Conservation (phyloP, 2,113 vertebrate genomes). For the Setophaga kirtlandii region DNA sequence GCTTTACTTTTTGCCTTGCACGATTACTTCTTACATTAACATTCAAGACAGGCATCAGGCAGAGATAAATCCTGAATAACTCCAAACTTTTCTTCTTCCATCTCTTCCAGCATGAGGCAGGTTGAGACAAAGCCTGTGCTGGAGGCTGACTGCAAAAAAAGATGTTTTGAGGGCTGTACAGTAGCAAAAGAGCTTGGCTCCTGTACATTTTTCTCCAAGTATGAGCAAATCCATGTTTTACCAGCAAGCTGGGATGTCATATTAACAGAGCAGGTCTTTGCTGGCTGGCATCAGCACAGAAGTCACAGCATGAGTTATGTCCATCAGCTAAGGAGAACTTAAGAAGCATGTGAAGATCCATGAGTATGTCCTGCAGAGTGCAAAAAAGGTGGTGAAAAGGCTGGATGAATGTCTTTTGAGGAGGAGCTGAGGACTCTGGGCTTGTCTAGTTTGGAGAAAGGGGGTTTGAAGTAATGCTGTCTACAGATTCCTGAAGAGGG, state of each 20-base stretch:
- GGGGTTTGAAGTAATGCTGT: not conserved
- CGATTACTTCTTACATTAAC: not conserved
- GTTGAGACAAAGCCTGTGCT: not conserved
- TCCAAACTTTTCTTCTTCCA: constrained; percentile 14
- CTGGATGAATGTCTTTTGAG: not conserved
- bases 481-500: not conserved
- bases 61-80: not conserved
- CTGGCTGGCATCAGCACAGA: not conserved
- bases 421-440: not conserved
- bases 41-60: not conserved
- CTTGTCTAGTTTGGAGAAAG: not conserved
- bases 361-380: not conserved
- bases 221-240: not conserved
- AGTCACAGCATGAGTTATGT: not conserved
- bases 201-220: not conserved
- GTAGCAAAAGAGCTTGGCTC: not conserved
- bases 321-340: not conserved
- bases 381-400: not conserved
- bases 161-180: not conserved
- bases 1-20: constrained; percentile 9
- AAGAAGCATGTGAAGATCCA: not conserved
- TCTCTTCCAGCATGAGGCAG: not conserved
- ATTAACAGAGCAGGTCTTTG: not conserved
- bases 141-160: not conserved
- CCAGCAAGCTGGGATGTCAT: not conserved